Percentiles rank a stretch among this genome's conserved stretches.
phyloP scores from a whole-genome alignment of 2,797 vertebrate genomes.

The Anomalospiza imberbis region DNA sequence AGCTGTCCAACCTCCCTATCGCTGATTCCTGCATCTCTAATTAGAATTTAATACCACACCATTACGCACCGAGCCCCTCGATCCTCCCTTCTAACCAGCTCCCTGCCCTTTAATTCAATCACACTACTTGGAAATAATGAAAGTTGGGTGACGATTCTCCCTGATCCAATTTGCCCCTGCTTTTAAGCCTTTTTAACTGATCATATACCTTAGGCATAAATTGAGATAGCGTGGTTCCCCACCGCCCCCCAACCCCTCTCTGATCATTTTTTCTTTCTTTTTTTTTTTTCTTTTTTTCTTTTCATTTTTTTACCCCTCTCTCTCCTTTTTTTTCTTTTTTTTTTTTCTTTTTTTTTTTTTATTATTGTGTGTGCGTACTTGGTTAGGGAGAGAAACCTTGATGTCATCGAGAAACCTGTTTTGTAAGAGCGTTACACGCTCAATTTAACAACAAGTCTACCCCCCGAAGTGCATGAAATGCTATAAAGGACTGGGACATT shows the following conservation, averaged over 20 bases:
- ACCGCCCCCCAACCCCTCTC: slow-evolving; percentile 4
- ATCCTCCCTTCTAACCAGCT: slow-evolving; percentile 90
- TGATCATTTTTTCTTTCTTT: background rate
- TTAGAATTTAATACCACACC: slow-evolving; percentile 99
- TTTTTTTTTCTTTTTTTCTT: background rate
- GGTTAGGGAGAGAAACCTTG: slow-evolving; percentile 73
- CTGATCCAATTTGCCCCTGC: slow-evolving; percentile 99
- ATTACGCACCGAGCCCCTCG: slow-evolving; percentile 91
- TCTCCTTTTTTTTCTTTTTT: background rate
- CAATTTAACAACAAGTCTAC: slow-evolving; percentile 78
- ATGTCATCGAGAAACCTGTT: slow-evolving; percentile 77
- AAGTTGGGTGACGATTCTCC: slow-evolving; percentile 99
- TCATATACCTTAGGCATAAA: slow-evolving; percentile 96
- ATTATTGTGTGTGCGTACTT: slow-evolving; percentile 25
- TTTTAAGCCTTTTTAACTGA: slow-evolving; percentile 99
- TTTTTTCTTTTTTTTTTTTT: background rate
- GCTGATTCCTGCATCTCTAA: slow-evolving; percentile 99
- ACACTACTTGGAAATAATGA: slow-evolving; percentile 99
- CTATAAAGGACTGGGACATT: slow-evolving; percentile 77
- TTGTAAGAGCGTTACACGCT: slow-evolving; percentile 82
- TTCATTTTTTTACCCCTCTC: background rate
- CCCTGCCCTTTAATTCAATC: slow-evolving; percentile 99
- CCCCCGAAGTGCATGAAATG: slow-evolving; percentile 80
- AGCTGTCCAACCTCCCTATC: slow-evolving; percentile 99
- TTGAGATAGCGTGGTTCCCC: slow-evolving; percentile 84